Conservation (phyloP, 2,888 invertebrate genomes). For the Sympetrum striolatum region DNA sequence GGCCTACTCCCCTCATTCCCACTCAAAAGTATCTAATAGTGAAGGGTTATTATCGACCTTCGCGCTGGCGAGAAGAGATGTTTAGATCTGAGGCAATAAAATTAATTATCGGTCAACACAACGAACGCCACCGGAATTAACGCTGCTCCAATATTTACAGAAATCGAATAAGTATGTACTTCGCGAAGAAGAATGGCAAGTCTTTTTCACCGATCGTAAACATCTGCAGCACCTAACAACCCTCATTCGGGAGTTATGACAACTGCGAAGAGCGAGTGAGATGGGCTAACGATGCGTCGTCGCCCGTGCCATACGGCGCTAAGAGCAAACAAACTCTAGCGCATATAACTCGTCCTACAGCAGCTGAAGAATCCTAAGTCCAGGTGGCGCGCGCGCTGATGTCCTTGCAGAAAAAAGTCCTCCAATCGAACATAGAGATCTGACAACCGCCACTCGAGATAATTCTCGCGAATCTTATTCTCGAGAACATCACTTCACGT, state of each 20-base stretch:
- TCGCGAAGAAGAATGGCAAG: background rate
- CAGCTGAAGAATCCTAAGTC: slow-evolving; percentile 16
- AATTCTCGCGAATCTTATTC: background rate
- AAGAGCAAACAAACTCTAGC: background rate
- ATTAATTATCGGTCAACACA: no score
- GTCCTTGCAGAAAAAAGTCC: background rate
- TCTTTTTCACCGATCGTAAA: background rate
- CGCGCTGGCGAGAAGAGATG: no score
- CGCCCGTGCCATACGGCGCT: background rate
- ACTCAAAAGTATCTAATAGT: no score
- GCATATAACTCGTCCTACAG: background rate
- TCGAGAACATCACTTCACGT: background rate
- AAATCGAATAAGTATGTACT: background rate
- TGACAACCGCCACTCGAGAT: background rate
- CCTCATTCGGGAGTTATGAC: background rate
- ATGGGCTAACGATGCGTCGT: background rate
- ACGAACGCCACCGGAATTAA: no score
- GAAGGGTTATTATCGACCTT: no score
- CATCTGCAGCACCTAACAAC: background rate
- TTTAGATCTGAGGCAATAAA: no score
- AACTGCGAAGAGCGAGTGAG: background rate
- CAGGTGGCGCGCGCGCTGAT: slow-evolving; percentile 7
- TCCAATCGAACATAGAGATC: background rate
- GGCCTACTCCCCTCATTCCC: no score
- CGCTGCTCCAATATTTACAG: background rate